phyloP scores from a whole-genome alignment of 2,888 invertebrate species.

The Griposia aprilina region DNA sequence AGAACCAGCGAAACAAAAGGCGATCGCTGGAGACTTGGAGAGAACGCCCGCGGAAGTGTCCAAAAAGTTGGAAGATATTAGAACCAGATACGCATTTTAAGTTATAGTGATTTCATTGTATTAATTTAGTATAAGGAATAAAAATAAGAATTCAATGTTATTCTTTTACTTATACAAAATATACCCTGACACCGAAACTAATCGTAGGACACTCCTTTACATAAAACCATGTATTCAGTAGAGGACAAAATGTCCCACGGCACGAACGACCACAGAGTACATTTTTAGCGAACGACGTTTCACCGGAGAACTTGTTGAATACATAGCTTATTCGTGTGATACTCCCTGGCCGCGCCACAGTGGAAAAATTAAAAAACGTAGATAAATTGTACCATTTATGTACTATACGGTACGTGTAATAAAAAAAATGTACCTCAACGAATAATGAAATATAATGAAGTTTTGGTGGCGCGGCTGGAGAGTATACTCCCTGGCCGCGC shows the following conservation, averaged over 20 bases:
- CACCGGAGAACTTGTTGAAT: not conserved
- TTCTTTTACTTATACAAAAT: constrained; percentile 29
- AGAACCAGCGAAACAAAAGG: constrained; percentile 98
- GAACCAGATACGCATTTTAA: constrained; percentile 99
- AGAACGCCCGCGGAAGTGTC: constrained; percentile 99
- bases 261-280: not conserved
- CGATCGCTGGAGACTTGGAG: constrained; percentile 98
- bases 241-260: not conserved
- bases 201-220: not conserved
- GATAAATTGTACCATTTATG: too few relatives aligned
- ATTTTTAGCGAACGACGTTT: not conserved
- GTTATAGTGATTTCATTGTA: constrained; percentile 63
- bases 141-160: constrained; percentile 50
- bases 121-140: constrained; percentile 66
- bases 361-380: too few relatives aligned
- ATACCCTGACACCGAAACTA: not conserved
- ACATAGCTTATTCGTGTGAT: not conserved
- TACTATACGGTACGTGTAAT: too few relatives aligned
- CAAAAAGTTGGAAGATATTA: constrained; percentile 99
- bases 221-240: not conserved
- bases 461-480: too few relatives aligned
- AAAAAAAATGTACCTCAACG: too few relatives aligned
- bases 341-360: too few relatives aligned
- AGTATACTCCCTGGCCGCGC: too few relatives aligned
- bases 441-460: too few relatives aligned